phyloP scores from a whole-genome alignment of 2,113 vertebrate species.

The Sterrhoptilus dennistouni region DNA sequence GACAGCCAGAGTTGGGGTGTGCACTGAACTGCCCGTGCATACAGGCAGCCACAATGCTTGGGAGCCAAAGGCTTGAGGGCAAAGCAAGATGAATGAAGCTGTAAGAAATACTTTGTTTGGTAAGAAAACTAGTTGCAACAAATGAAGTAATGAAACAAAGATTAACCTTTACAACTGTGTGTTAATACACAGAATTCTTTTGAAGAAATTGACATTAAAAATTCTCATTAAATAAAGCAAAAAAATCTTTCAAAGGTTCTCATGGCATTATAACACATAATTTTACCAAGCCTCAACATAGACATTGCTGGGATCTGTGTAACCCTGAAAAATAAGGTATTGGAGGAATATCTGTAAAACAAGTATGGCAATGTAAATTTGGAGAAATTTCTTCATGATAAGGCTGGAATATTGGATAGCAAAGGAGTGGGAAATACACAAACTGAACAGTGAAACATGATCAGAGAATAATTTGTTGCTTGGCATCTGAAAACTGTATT shows the following conservation, averaged over 20 bases:
- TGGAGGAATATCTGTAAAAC: not conserved
- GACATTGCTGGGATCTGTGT: not conserved
- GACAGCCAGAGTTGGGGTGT: not conserved
- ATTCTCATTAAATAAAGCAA: not conserved
- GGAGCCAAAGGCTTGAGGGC: not conserved
- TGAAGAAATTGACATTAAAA: not conserved
- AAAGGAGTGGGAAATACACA: not conserved
- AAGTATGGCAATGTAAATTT: not conserved
- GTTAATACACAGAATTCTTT: not conserved
- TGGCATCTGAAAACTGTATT: not conserved
- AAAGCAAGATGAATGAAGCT: not conserved
- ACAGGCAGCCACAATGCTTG: not conserved
- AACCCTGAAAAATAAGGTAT: not conserved
- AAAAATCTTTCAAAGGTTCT: not conserved
- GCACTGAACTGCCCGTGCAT: rapidly evolving
- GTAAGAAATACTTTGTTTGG: not conserved
- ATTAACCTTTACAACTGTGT: not conserved
- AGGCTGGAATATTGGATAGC: not conserved
- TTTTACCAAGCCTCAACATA: not conserved
- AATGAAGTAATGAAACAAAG: not conserved
- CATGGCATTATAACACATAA: not conserved
- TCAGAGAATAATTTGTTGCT: not conserved
- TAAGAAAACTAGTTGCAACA: not conserved
- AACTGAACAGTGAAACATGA: not conserved
- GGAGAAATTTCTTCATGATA: not conserved